These are phyloP conservation scores for Tamias sibiricus DNA, from an alignment of 2,113 vertebrate genomes.

Conservation along the genomic window DNA sequence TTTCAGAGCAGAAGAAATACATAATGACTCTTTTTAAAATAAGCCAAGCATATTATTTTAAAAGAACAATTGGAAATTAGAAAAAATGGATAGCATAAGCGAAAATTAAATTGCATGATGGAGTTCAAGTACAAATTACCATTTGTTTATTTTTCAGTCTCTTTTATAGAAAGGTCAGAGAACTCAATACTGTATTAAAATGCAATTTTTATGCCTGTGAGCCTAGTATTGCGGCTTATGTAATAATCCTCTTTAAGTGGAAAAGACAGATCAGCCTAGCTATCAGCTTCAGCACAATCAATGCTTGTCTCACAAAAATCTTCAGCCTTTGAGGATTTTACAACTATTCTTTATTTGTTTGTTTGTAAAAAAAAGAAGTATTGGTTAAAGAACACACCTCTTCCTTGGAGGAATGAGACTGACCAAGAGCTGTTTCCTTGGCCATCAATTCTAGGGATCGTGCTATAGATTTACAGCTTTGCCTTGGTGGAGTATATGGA, in stretches of 20 bases:
- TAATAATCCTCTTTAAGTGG: conserved; percentile 83
- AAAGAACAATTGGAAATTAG: conserved; percentile 67
- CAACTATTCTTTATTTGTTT: conserved; percentile 80
- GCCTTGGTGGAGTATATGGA: conserved; percentile 12
- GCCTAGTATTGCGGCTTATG: conserved; percentile 79
- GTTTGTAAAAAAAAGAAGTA: conserved; percentile 57
- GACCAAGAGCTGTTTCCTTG: conserved; percentile 72
- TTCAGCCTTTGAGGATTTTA: conserved; percentile 82
- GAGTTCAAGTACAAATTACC: conserved; percentile 64
- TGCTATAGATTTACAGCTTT: conserved; percentile 56
- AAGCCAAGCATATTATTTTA: conserved; percentile 75
- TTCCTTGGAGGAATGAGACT: conserved; percentile 61
- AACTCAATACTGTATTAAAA: conserved; percentile 70
- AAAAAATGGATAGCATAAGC: conserved; percentile 57
- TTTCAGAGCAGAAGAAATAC: conserved; percentile 58
- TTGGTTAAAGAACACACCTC: conserved; percentile 62
- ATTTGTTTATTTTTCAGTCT: conserved; percentile 71
- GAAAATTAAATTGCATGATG: conserved; percentile 72
- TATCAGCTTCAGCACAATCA: conserved; percentile 79
- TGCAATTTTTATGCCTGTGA: conserved; percentile 78
- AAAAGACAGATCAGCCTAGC: conserved; percentile 84
- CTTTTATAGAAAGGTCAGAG: conserved; percentile 64
- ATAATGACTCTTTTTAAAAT: conserved; percentile 72
- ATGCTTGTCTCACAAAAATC: conserved; percentile 81
- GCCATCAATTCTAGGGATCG: background rate